Base-by-base conservation (phyloP, 2,797 vertebrate genomes). In the Natrix natrix region DNA sequence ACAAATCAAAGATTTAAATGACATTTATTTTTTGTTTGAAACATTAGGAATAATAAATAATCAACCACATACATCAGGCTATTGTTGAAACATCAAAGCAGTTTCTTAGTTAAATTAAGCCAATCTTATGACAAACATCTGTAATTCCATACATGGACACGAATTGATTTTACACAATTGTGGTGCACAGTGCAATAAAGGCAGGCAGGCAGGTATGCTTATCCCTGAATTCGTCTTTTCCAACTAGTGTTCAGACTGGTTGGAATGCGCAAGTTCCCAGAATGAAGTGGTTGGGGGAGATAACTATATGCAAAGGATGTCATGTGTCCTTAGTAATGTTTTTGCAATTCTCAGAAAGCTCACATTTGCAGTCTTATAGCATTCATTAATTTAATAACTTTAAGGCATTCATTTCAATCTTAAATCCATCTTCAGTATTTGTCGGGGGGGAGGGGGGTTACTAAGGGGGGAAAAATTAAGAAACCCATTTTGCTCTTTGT, bases 11-110 rank as follows among this genome's bases (percentile, higher is more conserved):
- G 37, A 83, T 48, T 83, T 83, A 83, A 83, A 83, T 83, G 74
- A 83, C 92, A 60, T 90, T 96, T 97, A 96, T 96, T 97, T 95
- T 87, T 92, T 92, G 94, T 95, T 94, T 83, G 90, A 96, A 96
- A 95, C 57, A 96, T 96, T 95, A 94, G 91, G 93, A 92, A 94
- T 95, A 52, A 52, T 96, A 90, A 74, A 22, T 88, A 22, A 52
- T 22, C 66, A 95, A 94, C 90, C 92, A 95, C 94, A 90, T 94
- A 93, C 32, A 95, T 92, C 93, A 94, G 94, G 94, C 83, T 87
- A 69, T 94, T 89, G 88, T 52, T 66, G 59, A 94, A 95, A 94
- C 94, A 95, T 78, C 13, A 4, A 12, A 54, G 91, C 74, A 95
- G 92, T 54, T 96, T 94, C 4, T 61, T 55, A 60, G 52, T 48